Evolutionary conservation across 2,888 invertebrate species (phyloP), one percentile per base, ranked within the genome.

Genomic region (Mesorhabditis sp.): DNA sequence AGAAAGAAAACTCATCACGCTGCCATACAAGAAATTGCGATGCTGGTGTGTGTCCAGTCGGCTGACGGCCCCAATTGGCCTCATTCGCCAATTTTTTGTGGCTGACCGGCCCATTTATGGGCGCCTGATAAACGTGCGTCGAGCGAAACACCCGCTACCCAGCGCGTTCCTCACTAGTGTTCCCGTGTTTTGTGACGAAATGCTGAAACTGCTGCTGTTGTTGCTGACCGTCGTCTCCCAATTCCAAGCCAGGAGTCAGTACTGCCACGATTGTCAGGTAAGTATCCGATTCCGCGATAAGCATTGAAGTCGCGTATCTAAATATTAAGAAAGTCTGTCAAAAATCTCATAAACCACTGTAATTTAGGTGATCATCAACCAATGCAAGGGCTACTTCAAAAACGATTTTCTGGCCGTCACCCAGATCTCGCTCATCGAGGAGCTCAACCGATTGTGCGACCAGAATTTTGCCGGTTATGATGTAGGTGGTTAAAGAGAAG

Each of bases 191-290:
- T 28, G 28, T 28, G 28, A 28, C 28, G 28, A 28, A 28, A 28
- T 28, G 28, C 28, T 28, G 28, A 28, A 28, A 28, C 28, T 28
- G 28, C 28, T 28, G 28, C 28, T 28, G 28, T 28, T 28, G 28
- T 28, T 28, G 28, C 28, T 28, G 28, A 28, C 28, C 28, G 28
- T 28, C 28, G 28, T 28, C 28, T 28, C 28, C 28, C 28, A 28
- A 28, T 28, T 28, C 28, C 28, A 28, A 28, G 28, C 28, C 28
- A 28, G 28, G 28, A 28, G 28, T 28, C 28, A 28, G 28, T 50
- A 50, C 58, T 50, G 58, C n/a, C 58, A 50, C n/a, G 58, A 50
- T 50, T 50, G 58, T 50, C 58, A 50, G 58, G 58, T 50, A 50
- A 10, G 58, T 50, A n/a, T 13, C 58, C 58, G n/a, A 50, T 13